phyloP scores from a whole-genome alignment of 2,888 invertebrate genomes.

The Protonemura montana region DNA sequence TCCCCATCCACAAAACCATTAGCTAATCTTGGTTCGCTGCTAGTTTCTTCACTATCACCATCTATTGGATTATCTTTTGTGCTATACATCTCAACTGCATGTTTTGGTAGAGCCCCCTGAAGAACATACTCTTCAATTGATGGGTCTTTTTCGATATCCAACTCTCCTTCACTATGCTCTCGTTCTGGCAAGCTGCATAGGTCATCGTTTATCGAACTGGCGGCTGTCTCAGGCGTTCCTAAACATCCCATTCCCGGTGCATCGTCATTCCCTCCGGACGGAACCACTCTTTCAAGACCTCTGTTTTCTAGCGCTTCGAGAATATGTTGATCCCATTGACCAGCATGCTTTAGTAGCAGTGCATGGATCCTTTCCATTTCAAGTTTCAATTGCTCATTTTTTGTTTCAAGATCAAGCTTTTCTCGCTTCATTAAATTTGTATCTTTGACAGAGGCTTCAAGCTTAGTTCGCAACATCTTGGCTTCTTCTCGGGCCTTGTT shows the following conservation, averaged over 20 bases:
- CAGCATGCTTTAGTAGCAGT: slow-evolving; percentile 72
- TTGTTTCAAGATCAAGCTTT: slow-evolving; percentile 78
- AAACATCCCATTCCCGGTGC: not conserved
- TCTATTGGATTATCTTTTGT: slow-evolving; percentile 56
- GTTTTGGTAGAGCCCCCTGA: slow-evolving; percentile 71
- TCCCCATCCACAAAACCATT: slow-evolving; percentile 43
- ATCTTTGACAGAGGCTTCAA: slow-evolving; percentile 82
- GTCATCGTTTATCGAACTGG: slow-evolving; percentile 42
- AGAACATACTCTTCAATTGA: slow-evolving; percentile 68
- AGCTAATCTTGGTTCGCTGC: slow-evolving; percentile 46
- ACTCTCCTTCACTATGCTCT: slow-evolving; percentile 55
- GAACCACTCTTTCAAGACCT: slow-evolving; percentile 60
- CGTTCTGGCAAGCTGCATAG: slow-evolving; percentile 45
- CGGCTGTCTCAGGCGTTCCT: not conserved
- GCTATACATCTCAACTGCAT: slow-evolving; percentile 61
- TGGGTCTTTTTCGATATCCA: slow-evolving; percentile 51
- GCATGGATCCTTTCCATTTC: slow-evolving; percentile 83
- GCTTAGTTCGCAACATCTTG: slow-evolving; percentile 79
- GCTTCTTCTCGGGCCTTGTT: slow-evolving; percentile 93
- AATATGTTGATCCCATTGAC: slow-evolving; percentile 68
- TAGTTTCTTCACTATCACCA: slow-evolving; percentile 54
- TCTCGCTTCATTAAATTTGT: slow-evolving; percentile 76
- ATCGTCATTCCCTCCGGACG: slow-evolving; percentile 50
- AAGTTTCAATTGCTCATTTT: slow-evolving; percentile 77
- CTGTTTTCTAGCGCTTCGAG: slow-evolving; percentile 61